Evolutionary conservation across 2,888 invertebrate genomes (phyloP), one percentile per base, ranked within the genome.

Genomic region (Drosophila falleni): DNA sequence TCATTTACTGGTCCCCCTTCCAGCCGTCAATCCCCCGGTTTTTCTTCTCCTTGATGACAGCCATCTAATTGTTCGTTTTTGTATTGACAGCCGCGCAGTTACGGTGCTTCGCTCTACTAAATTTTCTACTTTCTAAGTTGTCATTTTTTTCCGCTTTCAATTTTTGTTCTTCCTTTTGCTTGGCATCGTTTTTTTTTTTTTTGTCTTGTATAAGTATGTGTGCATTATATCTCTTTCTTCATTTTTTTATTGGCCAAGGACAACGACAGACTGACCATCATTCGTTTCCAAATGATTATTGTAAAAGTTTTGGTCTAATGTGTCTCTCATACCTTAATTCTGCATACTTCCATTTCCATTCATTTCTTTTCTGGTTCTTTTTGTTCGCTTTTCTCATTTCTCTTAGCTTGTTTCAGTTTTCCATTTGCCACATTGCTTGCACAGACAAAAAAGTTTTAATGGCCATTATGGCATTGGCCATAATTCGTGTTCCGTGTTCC

Each of bases 381-480:
- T 49, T 63, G 53, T 41, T 56, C 44, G 15, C 23, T n/a, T 31
- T 41, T 23, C 26, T 23, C 23, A 16, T 26, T 49, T 62, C 63
- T 67, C 56, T 31, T 41, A 54, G 54, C 63, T 61, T 55, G 62
- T 51, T 62, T 60, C 60, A 51, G 42, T 50, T 71, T 69, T 49
- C 70, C 82, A 72, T 76, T 64, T 68, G 51, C 29, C 58, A 69
- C 71, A 78, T 67, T 62, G 61, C 59, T 55, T 42, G 65, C 51
- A 42, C 64, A 72, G 66, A 77, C 54, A 73, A 68, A 67, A 23
- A 60, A 64, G 67, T 84, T 81, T 86, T 88, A 88, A 85, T 88
- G 84, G 87, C 83, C 72, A 86, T 80, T 85, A 86, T 85, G 55
- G 73, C 86, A 82, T 84, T 85, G 88, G 86, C 74, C 86, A 84